These are phyloP conservation scores for Ictidomys tridecemlineatus DNA, from an alignment of 2,113 vertebrate genomes.

Conservation along the genomic window DNA sequence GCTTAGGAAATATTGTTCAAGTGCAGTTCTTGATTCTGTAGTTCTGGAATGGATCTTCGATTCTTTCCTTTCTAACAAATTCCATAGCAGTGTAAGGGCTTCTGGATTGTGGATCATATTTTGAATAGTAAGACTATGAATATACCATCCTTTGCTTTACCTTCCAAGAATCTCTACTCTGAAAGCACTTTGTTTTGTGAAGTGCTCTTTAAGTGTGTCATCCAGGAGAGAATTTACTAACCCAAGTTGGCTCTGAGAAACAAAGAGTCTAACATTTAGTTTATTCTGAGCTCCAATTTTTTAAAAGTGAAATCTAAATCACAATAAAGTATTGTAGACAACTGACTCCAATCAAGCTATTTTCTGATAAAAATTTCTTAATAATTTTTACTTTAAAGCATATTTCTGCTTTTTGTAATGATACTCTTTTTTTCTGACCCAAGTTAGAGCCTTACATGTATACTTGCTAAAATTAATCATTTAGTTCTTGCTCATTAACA, in stretches of 20 bases:
- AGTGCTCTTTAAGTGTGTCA: neutral
- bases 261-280: neutral
- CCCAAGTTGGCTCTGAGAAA: neutral
- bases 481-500: neutral
- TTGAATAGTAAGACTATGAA: neutral
- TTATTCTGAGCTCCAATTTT: neutral
- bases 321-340: neutral
- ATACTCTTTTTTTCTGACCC: neutral
- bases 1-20: neutral
- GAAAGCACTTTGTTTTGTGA: neutral
- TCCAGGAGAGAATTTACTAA: neutral
- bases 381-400: neutral
- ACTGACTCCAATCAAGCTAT: neutral
- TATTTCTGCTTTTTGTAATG: neutral
- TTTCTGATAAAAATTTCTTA: neutral
- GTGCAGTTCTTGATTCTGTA: neutral
- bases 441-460: neutral
- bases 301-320: neutral
- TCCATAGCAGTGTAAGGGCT: neutral
- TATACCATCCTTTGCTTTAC: neutral
- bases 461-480: constrained; percentile 34
- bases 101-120: neutral
- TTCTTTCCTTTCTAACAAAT: neutral
- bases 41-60: neutral
- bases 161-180: neutral